Conservation (phyloP, 1,140 invertebrate species). For the Heliconius himera region DNA sequence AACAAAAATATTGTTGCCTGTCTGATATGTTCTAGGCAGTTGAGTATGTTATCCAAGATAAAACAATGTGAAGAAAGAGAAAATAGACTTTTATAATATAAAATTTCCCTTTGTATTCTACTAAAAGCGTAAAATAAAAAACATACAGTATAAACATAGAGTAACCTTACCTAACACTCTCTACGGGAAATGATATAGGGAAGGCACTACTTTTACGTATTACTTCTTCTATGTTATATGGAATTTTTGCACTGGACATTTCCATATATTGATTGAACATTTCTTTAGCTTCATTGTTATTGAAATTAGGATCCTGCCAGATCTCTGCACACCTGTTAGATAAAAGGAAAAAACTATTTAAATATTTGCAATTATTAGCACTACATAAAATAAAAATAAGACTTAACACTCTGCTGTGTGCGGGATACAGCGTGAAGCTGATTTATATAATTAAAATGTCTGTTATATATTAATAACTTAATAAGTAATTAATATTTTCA, state of each 20-base stretch:
- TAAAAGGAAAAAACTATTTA: not conserved
- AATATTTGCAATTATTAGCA: too few relatives aligned
- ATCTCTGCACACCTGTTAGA: slow-evolving; percentile 4
- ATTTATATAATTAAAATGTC: too few relatives aligned
- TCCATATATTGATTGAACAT: not conserved
- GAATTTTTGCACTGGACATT: slow-evolving; percentile 1
- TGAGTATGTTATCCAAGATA: not conserved
- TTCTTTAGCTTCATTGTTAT: not conserved
- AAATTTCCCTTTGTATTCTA: too few relatives aligned
- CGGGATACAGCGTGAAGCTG: too few relatives aligned
- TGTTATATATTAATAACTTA: too few relatives aligned
- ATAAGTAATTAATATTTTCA: not conserved
- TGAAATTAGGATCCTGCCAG: not conserved
- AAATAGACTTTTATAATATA: too few relatives aligned
- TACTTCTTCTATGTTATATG: slow-evolving; percentile 6
- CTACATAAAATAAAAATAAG: too few relatives aligned
- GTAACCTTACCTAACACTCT: not conserved
- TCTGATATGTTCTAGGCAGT: too few relatives aligned
- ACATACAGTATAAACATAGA: too few relatives aligned
- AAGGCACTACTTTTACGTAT: slow-evolving; percentile 1
- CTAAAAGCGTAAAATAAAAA: not conserved
- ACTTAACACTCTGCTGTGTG: too few relatives aligned
- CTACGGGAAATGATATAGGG: slow-evolving; percentile 13
- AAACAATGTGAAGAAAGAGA: too few relatives aligned
- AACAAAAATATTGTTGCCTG: too few relatives aligned